These are phyloP conservation scores for Dioctria rufipes DNA, from an alignment of 2,888 invertebrate genomes.

Conservation along the genomic window DNA sequence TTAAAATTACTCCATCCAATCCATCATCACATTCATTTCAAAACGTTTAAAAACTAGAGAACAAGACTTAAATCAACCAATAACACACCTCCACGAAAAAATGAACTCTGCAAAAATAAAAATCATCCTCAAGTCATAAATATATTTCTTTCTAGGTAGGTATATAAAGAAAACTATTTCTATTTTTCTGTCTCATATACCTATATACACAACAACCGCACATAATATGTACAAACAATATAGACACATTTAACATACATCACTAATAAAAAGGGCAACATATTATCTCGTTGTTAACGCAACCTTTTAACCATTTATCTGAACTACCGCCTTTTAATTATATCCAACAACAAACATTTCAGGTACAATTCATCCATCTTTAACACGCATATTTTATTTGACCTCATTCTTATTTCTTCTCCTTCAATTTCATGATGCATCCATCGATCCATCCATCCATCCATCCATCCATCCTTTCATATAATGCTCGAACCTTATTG, in stretches of 20 bases:
- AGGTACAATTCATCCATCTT: not conserved
- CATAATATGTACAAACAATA: too few species aligned
- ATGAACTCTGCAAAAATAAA: slow-evolving; percentile 35
- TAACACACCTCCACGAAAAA: not conserved
- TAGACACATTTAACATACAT: not conserved
- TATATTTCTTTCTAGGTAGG: slow-evolving; percentile 43
- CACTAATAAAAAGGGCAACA: slow-evolving; percentile 9
- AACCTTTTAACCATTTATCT: slow-evolving; percentile 55
- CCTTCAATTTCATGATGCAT: not conserved
- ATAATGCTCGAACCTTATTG: not conserved
- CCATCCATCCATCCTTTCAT: not conserved
- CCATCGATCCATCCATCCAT: too few species aligned
- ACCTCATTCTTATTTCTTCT: not conserved
- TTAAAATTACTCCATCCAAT: too few species aligned
- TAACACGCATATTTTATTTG: not conserved
- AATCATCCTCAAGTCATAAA: slow-evolving; percentile 56
- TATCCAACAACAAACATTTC: slow-evolving; percentile 19
- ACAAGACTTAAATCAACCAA: slow-evolving; percentile 27
- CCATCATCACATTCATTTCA: too few species aligned
- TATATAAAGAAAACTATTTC: slow-evolving; percentile 40
- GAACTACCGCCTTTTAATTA: slow-evolving; percentile 57
- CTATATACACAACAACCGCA: too few species aligned
- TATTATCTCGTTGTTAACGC: slow-evolving; percentile 53
- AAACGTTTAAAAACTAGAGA: not conserved
- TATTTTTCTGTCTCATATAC: not conserved